Conservation (phyloP, 2,113 vertebrate species). For the Myotis brandtii region DNA sequence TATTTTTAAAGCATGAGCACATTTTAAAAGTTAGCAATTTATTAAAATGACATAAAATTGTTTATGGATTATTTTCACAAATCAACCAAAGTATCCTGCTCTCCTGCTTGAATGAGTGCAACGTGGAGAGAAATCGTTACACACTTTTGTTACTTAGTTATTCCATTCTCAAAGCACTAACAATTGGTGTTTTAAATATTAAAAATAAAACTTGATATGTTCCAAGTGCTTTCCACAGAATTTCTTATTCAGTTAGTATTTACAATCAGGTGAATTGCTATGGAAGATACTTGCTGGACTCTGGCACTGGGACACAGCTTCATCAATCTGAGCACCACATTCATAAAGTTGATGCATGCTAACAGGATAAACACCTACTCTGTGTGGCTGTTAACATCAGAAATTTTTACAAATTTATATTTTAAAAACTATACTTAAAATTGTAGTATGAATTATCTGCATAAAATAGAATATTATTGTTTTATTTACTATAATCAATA, state of each 20-base stretch:
- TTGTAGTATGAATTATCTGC: neutral
- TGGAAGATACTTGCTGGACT: neutral
- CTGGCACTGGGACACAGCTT: neutral
- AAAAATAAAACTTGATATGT: conserved; percentile 42
- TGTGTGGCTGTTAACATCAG: neutral
- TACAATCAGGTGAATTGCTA: neutral
- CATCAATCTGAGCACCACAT: neutral
- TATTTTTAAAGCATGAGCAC: neutral
- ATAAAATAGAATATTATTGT: neutral
- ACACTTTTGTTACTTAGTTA: neutral
- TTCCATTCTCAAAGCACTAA: neutral
- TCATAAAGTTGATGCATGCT: neutral
- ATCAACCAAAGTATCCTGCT: neutral
- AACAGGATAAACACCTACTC: neutral
- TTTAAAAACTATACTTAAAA: conserved; percentile 16
- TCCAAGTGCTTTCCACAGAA: neutral
- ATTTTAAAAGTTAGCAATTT: neutral
- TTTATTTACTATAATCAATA: neutral
- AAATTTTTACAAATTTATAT: neutral
- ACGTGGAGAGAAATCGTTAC: neutral
- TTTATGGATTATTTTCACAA: neutral
- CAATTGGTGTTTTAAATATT: neutral
- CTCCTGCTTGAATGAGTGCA: neutral
- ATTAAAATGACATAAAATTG: neutral
- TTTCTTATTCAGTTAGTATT: conserved; percentile 35